These are phyloP conservation scores for Poeciliopsis prolifica DNA, from an alignment of 2,113 vertebrate genomes.

Conservation along the genomic window DNA sequence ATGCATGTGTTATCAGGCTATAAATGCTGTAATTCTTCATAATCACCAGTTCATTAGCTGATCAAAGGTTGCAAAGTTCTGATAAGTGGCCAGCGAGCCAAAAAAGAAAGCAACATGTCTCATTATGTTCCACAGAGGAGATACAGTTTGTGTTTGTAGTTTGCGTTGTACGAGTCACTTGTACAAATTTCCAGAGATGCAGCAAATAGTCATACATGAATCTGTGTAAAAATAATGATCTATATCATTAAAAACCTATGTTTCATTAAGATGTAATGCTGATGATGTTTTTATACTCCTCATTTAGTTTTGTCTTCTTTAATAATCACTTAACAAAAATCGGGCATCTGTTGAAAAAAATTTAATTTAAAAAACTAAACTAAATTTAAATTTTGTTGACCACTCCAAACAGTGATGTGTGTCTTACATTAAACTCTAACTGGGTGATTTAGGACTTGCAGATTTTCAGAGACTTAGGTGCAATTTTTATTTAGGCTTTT, in stretches of 20 bases:
- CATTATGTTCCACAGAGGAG: neutral
- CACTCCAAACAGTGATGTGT: neutral
- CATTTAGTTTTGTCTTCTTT: neutral
- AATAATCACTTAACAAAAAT: neutral
- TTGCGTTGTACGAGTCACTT: neutral
- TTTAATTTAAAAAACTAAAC: too few species aligned
- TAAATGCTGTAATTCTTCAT: neutral
- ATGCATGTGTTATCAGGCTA: neutral
- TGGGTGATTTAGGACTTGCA: neutral
- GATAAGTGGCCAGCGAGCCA: neutral
- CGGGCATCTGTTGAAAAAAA: neutral
- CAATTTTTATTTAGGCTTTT: neutral
- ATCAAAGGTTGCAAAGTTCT: neutral
- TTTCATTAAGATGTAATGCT: neutral
- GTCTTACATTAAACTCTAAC: too few species aligned
- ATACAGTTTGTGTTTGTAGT: neutral
- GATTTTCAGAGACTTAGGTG: neutral
- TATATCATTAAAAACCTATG: neutral
- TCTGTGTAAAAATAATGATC: neutral
- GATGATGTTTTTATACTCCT: too few species aligned
- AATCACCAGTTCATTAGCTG: neutral
- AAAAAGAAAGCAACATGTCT: neutral
- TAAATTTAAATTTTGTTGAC: neutral
- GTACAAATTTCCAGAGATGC: too few species aligned
- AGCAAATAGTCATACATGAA: too few species aligned